Base-by-base conservation (phyloP, 1,140 invertebrate species). In the Thaumatotibia leucotreta region DNA sequence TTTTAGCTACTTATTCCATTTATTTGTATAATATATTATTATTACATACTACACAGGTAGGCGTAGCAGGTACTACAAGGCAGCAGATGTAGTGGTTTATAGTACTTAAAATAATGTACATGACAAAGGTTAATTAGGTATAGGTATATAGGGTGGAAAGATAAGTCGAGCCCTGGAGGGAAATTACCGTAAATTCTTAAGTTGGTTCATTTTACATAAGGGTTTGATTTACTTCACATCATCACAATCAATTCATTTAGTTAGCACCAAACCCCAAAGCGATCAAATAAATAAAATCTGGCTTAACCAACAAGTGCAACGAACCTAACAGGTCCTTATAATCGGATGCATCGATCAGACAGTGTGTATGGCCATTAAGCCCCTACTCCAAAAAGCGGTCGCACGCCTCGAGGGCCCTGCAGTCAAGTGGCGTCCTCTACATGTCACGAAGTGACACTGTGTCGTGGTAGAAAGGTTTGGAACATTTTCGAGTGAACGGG, bases 321-420 rank as follows among this genome's bases (percentile, higher is more conserved):
- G 11, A 2, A 27, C 24, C 11, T 10, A 24, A 27, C 10, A 58
- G 4, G 10, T 23, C 23, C 23, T 27, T 27, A 27, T 27, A 29
- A 14, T 24, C 22, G 22, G 31, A 62, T 23, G 67, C 31, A 75
- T 72, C 69, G 66, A 71, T 68, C 73, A 52, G 24, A 35, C 5
- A 23, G 33, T 32, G 23, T 32, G 64, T 78, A 75, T 75, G 75
- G 65, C 71, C 73, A 77, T 79, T 79, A 81, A 75, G 64, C 67
- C 69, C 69, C 35, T n/a, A 65, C 33, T 67, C 50, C 63, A n/a
- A 29, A 78, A 68, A 67, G 27, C 49, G 71, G 70, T 66, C 72
- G 69, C 70, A 77, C 72, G 65, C 64, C 69, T 54, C 63, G 63
- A 79, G 79, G 20, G 35, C 64, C 8, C 69, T 75, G 39, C 31